These are phyloP conservation scores for Vollenhovia emeryi DNA, from an alignment of 1,140 invertebrate genomes.

Conservation along the genomic window DNA sequence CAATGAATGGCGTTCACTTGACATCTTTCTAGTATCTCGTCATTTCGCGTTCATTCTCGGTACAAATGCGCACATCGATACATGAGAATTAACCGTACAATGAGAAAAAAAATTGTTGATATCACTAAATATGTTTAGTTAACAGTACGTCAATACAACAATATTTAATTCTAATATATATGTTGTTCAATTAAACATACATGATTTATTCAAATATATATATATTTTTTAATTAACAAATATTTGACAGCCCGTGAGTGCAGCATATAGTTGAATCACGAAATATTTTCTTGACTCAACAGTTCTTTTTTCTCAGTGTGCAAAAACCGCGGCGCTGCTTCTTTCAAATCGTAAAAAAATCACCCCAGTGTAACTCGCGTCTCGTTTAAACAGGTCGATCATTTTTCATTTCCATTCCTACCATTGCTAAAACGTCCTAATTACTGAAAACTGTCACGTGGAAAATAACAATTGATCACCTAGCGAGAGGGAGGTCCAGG, in stretches of 20 bases:
- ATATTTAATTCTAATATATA: too few species aligned
- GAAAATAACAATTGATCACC: not conserved
- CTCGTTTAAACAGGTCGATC: not conserved
- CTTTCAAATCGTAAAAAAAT: not conserved
- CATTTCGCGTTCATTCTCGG: not conserved
- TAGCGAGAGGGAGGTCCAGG: too few species aligned
- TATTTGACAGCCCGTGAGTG: too few species aligned
- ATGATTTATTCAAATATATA: too few species aligned
- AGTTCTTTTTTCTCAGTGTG: too few species aligned
- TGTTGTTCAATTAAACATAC: too few species aligned
- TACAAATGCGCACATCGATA: not conserved
- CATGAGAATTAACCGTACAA: not conserved
- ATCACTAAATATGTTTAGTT: too few species aligned
- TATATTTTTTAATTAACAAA: too few species aligned
- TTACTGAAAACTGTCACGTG: not conserved
- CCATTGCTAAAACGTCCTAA: not conserved
- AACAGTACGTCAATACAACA: too few species aligned
- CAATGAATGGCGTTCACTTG: not conserved
- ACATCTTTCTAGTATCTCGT: slow-evolving; percentile 2
- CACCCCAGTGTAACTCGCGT: not conserved
- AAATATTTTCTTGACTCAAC: too few species aligned
- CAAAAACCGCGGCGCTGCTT: not conserved
- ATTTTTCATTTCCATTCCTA: not conserved
- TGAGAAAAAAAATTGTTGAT: too few species aligned
- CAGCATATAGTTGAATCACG: too few species aligned